Conservation (phyloP, 2,797 vertebrate species). For the Argentina silus region DNA sequence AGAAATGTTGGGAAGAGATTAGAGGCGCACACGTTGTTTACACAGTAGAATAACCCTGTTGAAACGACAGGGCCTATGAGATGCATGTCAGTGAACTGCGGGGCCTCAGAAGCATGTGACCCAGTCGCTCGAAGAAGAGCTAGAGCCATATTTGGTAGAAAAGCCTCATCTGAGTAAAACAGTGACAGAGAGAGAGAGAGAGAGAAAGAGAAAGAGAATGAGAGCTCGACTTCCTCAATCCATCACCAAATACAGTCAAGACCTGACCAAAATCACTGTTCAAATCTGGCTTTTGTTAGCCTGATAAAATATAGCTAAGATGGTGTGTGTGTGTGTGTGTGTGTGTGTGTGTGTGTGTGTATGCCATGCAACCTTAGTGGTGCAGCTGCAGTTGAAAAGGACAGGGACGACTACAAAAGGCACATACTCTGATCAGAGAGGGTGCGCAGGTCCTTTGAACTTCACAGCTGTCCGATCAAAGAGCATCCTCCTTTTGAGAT, state of each 20-base stretch:
- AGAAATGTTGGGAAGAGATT: constrained; percentile 46
- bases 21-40: constrained; percentile 49
- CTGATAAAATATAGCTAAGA: constrained; percentile 26
- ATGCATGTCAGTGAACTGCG: constrained; percentile 31
- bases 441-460: constrained; percentile 32
- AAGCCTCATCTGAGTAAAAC: constrained; percentile 29
- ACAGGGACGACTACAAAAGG: constrained; percentile 28
- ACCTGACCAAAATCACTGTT: constrained; percentile 16
- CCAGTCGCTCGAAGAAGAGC: constrained; percentile 50
- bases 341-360: not conserved
- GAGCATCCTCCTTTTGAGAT: constrained; percentile 55
- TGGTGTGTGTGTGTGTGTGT: not conserved
- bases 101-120: constrained; percentile 53
- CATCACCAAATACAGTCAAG: constrained; percentile 55
- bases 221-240: constrained; percentile 54
- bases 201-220: not conserved
- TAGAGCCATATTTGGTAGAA: constrained; percentile 73
- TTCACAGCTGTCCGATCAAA: constrained; percentile 54
- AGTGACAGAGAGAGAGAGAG: constrained; percentile 10
- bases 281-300: constrained; percentile 49
- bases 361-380: constrained; percentile 6
- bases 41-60: constrained; percentile 37
- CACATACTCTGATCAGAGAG: constrained; percentile 46
- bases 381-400: constrained; percentile 28
- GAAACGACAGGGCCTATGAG: constrained; percentile 44